phyloP scores from a whole-genome alignment of 1,140 invertebrate genomes.

The Armadillidium nasatum region DNA sequence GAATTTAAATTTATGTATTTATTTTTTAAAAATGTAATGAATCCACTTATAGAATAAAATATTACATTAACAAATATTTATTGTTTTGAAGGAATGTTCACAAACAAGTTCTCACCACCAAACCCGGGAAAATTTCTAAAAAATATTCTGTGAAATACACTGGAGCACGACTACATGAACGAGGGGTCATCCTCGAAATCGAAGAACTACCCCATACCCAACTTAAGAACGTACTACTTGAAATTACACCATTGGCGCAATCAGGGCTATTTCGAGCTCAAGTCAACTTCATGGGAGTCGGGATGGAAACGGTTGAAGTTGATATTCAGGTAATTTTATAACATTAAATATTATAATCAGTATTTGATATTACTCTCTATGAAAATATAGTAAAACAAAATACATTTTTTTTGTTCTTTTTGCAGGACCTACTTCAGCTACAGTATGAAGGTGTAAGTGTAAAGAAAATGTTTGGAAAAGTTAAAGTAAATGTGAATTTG shows the following conservation, averaged over 20 bases:
- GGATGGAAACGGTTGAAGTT: conserved; percentile 69
- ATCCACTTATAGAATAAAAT: too few relatives aligned
- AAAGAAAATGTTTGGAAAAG: conserved; percentile 74
- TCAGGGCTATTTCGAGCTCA: conserved; percentile 66
- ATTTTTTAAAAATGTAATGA: too few relatives aligned
- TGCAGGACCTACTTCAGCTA: conserved; percentile 66
- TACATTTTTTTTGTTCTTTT: too few relatives aligned
- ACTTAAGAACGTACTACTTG: conserved; percentile 73
- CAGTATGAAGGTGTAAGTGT: conserved; percentile 73
- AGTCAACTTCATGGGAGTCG: conserved; percentile 74
- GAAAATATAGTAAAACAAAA: not conserved
- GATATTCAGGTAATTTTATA: conserved; percentile 57
- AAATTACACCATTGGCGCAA: conserved; percentile 64
- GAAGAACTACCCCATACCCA: conserved; percentile 62
- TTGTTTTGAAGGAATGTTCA: conserved; percentile 30
- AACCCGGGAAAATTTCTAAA: conserved; percentile 42
- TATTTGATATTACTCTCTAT: not conserved
- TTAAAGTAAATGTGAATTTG: conserved; percentile 72
- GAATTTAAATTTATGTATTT: too few relatives aligned
- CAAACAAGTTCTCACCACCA: conserved; percentile 17
- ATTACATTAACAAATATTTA: too few relatives aligned
- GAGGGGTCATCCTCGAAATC: conserved; percentile 68
- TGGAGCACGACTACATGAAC: conserved; percentile 66
- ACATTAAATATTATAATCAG: not conserved
- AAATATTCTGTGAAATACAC: conserved; percentile 66